Conservation (phyloP, 2,888 invertebrate genomes). For the Allygus modestus region DNA sequence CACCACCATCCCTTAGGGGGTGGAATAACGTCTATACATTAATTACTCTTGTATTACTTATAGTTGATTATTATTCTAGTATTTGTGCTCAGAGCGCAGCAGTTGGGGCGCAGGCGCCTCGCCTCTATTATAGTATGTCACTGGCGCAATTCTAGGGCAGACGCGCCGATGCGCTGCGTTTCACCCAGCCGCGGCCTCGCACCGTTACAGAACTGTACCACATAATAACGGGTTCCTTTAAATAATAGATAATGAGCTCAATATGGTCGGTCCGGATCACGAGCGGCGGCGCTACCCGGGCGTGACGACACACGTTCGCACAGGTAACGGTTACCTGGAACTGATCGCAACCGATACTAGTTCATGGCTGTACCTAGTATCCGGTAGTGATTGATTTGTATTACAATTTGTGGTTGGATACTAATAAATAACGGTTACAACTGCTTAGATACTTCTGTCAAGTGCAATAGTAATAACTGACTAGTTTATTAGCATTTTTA, state of each 20-base stretch:
- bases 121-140: conserved; percentile 4
- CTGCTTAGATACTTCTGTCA: no score
- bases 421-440: no score
- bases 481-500: no score
- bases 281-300: conserved; percentile 3
- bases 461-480: no score
- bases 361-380: not conserved
- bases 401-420: no score
- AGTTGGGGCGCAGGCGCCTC: no score
- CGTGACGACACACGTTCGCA: conserved; percentile 44
- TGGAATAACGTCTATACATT: no score
- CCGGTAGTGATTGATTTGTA: not conserved
- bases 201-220: conserved; percentile 53
- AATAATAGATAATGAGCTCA: conserved; percentile 57
- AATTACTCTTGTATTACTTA: no score
- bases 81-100: no score
- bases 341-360: not conserved
- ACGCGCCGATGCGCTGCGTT: not conserved
- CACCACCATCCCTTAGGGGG: no score
- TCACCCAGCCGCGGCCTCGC: not conserved
- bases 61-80: no score
- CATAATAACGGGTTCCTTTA: conserved; percentile 51
- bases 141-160: conserved; percentile 1
- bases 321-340: not conserved
- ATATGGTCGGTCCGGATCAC: conserved; percentile 46